phyloP scores from a whole-genome alignment of 1,140 invertebrate genomes.

The Zophobas morio region DNA sequence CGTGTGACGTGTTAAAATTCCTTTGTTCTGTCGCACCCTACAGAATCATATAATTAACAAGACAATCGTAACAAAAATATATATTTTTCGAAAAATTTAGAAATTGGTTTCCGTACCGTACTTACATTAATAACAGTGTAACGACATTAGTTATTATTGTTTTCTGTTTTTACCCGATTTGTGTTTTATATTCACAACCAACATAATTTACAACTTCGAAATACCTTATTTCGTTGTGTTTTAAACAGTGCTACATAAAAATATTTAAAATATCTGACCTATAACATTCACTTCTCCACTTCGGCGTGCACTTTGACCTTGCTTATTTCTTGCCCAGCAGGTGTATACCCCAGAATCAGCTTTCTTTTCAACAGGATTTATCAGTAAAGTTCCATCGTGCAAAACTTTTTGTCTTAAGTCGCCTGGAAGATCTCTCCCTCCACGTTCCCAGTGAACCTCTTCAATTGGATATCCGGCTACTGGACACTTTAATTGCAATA shows the following conservation, averaged over 20 bases:
- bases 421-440: conserved; percentile 82
- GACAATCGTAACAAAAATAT: too few relatives aligned
- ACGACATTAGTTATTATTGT: too few relatives aligned
- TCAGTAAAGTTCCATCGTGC: conserved; percentile 80
- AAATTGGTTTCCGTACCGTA: too few relatives aligned
- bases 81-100: too few relatives aligned
- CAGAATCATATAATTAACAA: too few relatives aligned
- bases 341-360: conserved; percentile 85
- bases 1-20: too few relatives aligned
- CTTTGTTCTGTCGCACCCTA: too few relatives aligned
- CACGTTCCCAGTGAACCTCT: conserved; percentile 86
- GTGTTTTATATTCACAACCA: too few relatives aligned
- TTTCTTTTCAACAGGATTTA: conserved; percentile 82
- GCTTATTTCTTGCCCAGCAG: conserved; percentile 82
- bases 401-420: conserved; percentile 86
- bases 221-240: too few relatives aligned
- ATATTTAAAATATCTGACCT: conserved; percentile 71
- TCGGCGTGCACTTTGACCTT: conserved; percentile 79
- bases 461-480: conserved; percentile 90
- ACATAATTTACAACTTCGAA: too few relatives aligned
- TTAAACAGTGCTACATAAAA: neutral
- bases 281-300: conserved; percentile 83
- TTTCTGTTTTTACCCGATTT: too few relatives aligned
- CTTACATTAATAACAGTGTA: too few relatives aligned
- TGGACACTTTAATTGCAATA: conserved; percentile 85